A percentile compares a stretch with the other conserved stretches of the same genome.
Conservation (phyloP, 1,140 invertebrate species). For the Holcopasites calliopsidis region DNA sequence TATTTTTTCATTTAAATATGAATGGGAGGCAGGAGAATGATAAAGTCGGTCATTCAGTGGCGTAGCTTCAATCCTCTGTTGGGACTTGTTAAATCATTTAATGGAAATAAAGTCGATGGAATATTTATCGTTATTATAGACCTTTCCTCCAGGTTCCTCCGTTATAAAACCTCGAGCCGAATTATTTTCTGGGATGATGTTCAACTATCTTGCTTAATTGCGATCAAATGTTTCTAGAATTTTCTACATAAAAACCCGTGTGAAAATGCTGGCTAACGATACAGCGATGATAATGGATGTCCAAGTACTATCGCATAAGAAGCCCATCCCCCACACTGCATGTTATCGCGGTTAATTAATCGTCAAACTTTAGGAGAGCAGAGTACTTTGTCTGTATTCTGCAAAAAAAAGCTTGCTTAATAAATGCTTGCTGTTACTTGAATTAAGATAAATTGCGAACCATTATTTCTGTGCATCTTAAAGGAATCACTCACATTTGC, state of each 20-base stretch:
- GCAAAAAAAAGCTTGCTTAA: no score
- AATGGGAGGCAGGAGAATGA: background rate
- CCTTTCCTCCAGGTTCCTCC: background rate
- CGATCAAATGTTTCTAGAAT: no score
- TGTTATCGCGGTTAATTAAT: slow-evolving; percentile 49
- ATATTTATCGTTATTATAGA: background rate
- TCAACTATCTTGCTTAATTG: background rate
- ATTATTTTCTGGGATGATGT: background rate
- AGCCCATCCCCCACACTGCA: background rate
- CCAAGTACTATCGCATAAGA: slow-evolving; percentile 4
- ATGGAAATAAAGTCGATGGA: slow-evolving; percentile 35
- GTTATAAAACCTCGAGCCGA: background rate
- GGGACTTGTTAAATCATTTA: slow-evolving; percentile 43
- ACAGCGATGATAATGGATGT: background rate
- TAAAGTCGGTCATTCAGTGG: slow-evolving; percentile 32
- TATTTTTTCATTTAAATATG: no score
- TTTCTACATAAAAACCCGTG: background rate
- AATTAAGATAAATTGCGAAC: no score
- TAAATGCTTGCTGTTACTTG: no score
- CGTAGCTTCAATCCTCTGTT: background rate
- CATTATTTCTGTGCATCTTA: no score
- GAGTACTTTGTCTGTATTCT: no score
- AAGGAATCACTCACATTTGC: no score
- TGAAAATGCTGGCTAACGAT: background rate
- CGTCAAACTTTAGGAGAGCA: background rate